Base-by-base conservation (phyloP, 2,888 invertebrate species). In the Dolichomitus sp. region DNA sequence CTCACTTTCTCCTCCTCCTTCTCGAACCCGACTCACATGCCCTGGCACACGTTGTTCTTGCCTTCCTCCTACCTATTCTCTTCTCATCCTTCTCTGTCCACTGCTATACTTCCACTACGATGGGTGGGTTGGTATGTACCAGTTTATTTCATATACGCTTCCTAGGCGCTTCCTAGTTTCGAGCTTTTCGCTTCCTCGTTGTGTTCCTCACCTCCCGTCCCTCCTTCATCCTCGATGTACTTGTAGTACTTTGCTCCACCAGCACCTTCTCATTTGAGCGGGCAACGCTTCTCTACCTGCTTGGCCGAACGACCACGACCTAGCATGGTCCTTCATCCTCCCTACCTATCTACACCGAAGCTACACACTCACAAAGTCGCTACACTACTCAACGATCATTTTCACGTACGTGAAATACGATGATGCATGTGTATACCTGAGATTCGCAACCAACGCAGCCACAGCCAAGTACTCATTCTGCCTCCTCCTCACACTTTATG, bases 301-400 rank as follows among this genome's bases (percentile, higher is more conserved):
- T n/a, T 23, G 42, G 42, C 27, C 65, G 27, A 40, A 14, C 17
- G 30, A 65, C 65, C 65, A 23, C 54, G 37, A 19, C 59, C 23
- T 37, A 54, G 50, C 40, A 57, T 37, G 30, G 57, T 68, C 65
- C 37, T 27, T 27, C 45, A 59, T 69, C 74, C 76, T 73, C 57
- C 81, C 69, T 76, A 76, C 66, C 80, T 70, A 77, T 82, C 81
- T 83, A 81, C 63, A 79, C 61, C 42, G 68, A 12, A 65, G 45
- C 19, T 7, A 50, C 42, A 70, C 52, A 79, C 45, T 45, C 63
- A 23, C 37, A 69, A 7, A 9, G 37, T 19, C 17, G 40, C 33
- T 19, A 11, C 40, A 61, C 37, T 2, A 17, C 37, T 37, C 37
- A 11, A 37, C 37, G n/a, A 61, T 61, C 37, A 61, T 61, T 61